phyloP scores from a whole-genome alignment of 2,113 vertebrate species.

The Gobio gobio region DNA sequence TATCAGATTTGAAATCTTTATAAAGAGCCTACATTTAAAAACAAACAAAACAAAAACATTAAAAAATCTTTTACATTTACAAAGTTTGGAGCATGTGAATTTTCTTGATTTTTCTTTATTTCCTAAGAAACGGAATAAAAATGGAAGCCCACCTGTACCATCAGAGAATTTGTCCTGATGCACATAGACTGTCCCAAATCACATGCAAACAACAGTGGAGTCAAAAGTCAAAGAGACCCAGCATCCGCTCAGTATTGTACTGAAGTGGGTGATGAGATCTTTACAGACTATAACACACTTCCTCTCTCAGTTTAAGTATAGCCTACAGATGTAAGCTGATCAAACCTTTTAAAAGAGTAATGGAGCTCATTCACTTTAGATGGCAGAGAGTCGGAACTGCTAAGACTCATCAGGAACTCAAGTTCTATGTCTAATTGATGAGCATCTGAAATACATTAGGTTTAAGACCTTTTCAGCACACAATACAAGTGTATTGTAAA shows the following conservation, averaged over 20 bases:
- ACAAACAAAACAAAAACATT: no score
- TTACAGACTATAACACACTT: background rate
- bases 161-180: background rate
- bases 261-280: background rate
- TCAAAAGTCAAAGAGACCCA: background rate
- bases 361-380: conserved; percentile 47
- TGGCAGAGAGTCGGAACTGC: background rate
- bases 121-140: background rate
- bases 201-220: background rate
- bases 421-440: conserved; percentile 9
- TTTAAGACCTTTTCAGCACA: background rate
- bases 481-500: background rate
- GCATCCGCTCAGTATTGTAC: background rate
- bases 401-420: conserved; percentile 16
- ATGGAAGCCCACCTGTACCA: conserved; percentile 11
- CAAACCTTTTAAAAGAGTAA: conserved; percentile 19
- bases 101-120: no score
- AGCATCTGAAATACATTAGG: conserved; percentile 5
- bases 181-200: background rate
- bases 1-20: background rate
- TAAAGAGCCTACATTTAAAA: background rate
- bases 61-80: background rate
- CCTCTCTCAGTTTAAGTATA: background rate
- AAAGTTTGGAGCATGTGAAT: background rate
- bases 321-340: background rate